Percentiles rank a stretch among this genome's conserved stretches.
phyloP scores from a whole-genome alignment of 2,797 vertebrate genomes.

The Chaetodon trifasciatus region DNA sequence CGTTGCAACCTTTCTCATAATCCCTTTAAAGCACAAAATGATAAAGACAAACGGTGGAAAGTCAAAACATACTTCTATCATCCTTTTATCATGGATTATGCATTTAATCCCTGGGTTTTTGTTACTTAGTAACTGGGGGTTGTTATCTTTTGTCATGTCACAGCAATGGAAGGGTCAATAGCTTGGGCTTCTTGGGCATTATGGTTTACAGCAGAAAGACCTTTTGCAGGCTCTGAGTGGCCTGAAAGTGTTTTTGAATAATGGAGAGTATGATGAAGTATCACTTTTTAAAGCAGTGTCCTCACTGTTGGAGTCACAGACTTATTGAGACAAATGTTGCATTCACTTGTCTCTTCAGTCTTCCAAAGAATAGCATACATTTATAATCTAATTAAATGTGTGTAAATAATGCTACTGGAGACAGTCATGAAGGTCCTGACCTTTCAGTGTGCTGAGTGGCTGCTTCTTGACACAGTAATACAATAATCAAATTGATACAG shows the following conservation, averaged over 20 bases:
- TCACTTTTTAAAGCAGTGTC: constrained; percentile 1
- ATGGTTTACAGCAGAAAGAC: not conserved
- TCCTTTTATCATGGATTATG: constrained; percentile 65
- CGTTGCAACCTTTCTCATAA: constrained; percentile 68
- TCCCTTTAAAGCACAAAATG: constrained; percentile 71
- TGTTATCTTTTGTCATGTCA: constrained; percentile 62
- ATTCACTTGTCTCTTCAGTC: not conserved
- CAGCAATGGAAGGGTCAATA: constrained; percentile 40
- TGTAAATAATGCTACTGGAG: not conserved
- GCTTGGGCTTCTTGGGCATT: constrained; percentile 32
- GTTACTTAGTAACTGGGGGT: constrained; percentile 73
- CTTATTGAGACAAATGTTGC: not conserved
- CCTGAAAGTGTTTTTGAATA: not conserved
- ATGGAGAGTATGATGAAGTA: constrained; percentile 1
- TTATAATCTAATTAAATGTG: not conserved
- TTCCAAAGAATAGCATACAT: not conserved
- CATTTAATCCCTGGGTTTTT: constrained; percentile 71
- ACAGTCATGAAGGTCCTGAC: not conserved
- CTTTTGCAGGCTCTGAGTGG: constrained; percentile 4
- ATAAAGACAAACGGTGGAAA: constrained; percentile 66
- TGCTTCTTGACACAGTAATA: not conserved
- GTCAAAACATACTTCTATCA: constrained; percentile 70
- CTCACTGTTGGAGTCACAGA: not conserved
- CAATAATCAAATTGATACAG: not conserved
- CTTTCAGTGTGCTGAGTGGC: not conserved